Conservation (phyloP, 2,113 vertebrate genomes). For the Dicentrarchus labrax region DNA sequence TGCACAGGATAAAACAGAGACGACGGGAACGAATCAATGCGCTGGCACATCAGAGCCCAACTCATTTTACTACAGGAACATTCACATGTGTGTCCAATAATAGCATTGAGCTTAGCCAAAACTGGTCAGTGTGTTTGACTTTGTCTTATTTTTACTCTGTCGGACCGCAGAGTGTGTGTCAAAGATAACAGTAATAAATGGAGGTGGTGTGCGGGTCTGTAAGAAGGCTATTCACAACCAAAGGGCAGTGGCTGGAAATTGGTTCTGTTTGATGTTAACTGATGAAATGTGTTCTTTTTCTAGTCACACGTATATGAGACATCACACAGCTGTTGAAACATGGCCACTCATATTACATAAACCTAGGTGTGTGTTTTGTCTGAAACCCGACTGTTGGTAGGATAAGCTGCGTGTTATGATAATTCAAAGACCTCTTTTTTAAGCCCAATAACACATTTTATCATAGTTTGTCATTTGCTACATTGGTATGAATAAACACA, state of each 20-base stretch:
- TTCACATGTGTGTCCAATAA: slow-evolving; percentile 33
- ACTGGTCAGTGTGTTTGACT: background rate
- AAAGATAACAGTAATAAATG: slow-evolving; percentile 35
- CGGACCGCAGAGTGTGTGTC: slow-evolving; percentile 27
- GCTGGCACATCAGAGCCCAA: background rate
- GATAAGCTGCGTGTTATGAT: no score
- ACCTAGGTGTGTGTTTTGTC: no score
- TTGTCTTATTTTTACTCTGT: slow-evolving; percentile 1
- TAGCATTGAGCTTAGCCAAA: slow-evolving; percentile 22
- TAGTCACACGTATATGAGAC: background rate
- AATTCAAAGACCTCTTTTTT: no score
- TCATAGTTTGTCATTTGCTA: no score
- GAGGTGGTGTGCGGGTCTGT: background rate
- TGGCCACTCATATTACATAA: no score
- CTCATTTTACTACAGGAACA: slow-evolving; percentile 23
- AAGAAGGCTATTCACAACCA: background rate
- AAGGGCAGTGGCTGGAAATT: background rate
- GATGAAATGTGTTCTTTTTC: background rate
- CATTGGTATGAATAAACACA: no score
- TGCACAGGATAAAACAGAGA: slow-evolving; percentile 30
- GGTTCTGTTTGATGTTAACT: background rate
- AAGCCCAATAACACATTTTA: no score
- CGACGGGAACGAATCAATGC: background rate
- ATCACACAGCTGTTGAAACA: background rate
- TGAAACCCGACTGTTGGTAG: no score